Evolutionary conservation across 2,888 invertebrate species (phyloP).

Genomic region (Pseudanteris insignis): DNA sequence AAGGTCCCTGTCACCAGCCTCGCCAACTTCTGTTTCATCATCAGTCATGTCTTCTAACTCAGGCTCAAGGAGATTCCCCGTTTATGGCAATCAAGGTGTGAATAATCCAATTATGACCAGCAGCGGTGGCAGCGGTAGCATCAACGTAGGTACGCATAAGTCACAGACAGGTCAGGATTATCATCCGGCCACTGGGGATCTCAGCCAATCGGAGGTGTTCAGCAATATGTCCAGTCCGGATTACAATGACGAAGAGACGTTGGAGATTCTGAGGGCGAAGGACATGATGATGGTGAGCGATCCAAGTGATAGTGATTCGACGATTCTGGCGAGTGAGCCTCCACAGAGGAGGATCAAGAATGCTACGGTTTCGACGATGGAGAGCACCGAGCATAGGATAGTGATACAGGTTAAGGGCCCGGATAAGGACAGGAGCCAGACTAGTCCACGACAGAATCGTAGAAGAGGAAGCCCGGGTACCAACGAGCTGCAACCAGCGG

Average conservation of each 20-base stretch:
- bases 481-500: slow-evolving; percentile 11
- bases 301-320: slow-evolving; percentile 89
- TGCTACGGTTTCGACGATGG: slow-evolving; percentile 52
- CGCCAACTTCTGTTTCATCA: slow-evolving; percentile 87
- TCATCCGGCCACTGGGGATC: slow-evolving; percentile 73
- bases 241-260: slow-evolving; percentile 86
- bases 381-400: slow-evolving; percentile 77
- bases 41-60: slow-evolving; percentile 85
- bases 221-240: slow-evolving; percentile 91
- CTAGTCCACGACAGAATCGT: slow-evolving; percentile 58
- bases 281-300: slow-evolving; percentile 90
- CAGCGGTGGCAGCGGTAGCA: slow-evolving; percentile 20
- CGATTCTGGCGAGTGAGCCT: slow-evolving; percentile 84
- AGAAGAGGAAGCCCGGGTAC: slow-evolving; percentile 47
- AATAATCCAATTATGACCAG: slow-evolving; percentile 26
- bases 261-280: slow-evolving; percentile 80
- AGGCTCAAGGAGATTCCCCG: slow-evolving; percentile 73
- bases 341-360: slow-evolving; percentile 68
- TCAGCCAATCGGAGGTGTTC: slow-evolving; percentile 85
- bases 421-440: slow-evolving; percentile 63
- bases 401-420: slow-evolving; percentile 82
- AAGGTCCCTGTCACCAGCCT: slow-evolving; percentile 78
- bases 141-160: slow-evolving; percentile 24
- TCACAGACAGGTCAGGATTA: slow-evolving; percentile 36
- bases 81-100: slow-evolving; percentile 49